phyloP scores from a whole-genome alignment of 1,140 invertebrate species.

The Oryzaephilus surinamensis region DNA sequence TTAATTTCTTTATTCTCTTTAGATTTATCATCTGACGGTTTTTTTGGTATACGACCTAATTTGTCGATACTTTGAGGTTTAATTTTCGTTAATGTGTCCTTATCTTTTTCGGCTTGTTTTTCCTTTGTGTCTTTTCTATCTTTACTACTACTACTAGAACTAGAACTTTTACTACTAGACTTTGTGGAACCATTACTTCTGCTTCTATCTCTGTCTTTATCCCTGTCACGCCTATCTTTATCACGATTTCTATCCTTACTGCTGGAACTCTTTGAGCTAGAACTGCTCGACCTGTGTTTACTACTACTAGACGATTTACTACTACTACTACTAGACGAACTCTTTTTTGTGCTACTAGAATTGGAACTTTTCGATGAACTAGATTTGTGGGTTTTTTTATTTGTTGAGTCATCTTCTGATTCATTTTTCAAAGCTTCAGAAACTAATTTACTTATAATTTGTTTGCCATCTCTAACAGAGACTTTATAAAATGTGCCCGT shows the following conservation, averaged over 20 bases:
- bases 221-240: slow-evolving; percentile 29
- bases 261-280: slow-evolving; percentile 34
- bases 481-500: slow-evolving; percentile 49
- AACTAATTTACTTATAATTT: slow-evolving; percentile 48
- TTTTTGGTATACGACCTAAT: slow-evolving; percentile 67
- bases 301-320: slow-evolving; percentile 27
- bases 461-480: slow-evolving; percentile 60
- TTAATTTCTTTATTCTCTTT: slow-evolving; percentile 39
- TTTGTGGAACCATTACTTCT: slow-evolving; percentile 29
- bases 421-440: slow-evolving; percentile 15
- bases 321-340: slow-evolving; percentile 21
- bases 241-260: slow-evolving; percentile 29
- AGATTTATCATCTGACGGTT: slow-evolving; percentile 41
- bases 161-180: slow-evolving; percentile 34
- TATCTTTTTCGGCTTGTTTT: slow-evolving; percentile 52
- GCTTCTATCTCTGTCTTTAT: slow-evolving; percentile 13
- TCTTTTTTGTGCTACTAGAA: slow-evolving; percentile 18
- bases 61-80: slow-evolving; percentile 54
- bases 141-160: slow-evolving; percentile 35
- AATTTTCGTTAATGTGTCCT: slow-evolving; percentile 53
- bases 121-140: slow-evolving; percentile 20
- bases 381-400: slow-evolving; percentile 23
- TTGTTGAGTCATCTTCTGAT: slow-evolving; percentile 18
- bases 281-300: slow-evolving; percentile 33
- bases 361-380: slow-evolving; percentile 28